Conservation (phyloP, 2,888 invertebrate genomes). For the Plagodis dolabraria region DNA sequence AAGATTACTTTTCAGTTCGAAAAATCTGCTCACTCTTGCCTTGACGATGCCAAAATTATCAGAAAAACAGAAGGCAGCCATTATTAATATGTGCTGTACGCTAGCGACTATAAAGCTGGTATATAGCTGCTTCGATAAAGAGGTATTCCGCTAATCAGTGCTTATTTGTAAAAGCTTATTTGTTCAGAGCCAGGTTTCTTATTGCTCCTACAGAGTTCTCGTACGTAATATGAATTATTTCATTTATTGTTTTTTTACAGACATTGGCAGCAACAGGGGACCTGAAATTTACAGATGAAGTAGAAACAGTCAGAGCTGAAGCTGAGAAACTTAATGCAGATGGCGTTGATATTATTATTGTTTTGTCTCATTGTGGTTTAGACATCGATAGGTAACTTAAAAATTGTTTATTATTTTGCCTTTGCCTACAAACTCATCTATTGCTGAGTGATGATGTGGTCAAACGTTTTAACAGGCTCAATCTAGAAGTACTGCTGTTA, state of each 20-base stretch:
- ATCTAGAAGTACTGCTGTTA: neutral
- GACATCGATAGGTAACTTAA: slow-evolving; percentile 85
- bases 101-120: too few species aligned
- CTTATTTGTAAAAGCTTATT: too few species aligned
- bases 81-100: too few species aligned
- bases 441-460: too few species aligned
- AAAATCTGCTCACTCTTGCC: neutral
- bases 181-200: too few species aligned
- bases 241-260: slow-evolving; percentile 60
- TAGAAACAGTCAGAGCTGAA: slow-evolving; percentile 87
- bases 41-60: too few species aligned
- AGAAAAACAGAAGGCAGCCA: too few species aligned
- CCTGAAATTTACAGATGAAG: slow-evolving; percentile 88
- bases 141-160: too few species aligned
- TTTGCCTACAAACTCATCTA: neutral
- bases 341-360: slow-evolving; percentile 91
- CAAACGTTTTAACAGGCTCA: too few species aligned
- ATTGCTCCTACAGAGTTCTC: neutral
- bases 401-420: neutral
- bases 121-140: too few species aligned
- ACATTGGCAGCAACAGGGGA: slow-evolving; percentile 87
- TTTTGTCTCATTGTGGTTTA: slow-evolving; percentile 92
- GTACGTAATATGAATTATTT: neutral
- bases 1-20: too few species aligned
- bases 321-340: slow-evolving; percentile 85